phyloP scores from a whole-genome alignment of 2,113 vertebrate species.

The Sander vitreus region DNA sequence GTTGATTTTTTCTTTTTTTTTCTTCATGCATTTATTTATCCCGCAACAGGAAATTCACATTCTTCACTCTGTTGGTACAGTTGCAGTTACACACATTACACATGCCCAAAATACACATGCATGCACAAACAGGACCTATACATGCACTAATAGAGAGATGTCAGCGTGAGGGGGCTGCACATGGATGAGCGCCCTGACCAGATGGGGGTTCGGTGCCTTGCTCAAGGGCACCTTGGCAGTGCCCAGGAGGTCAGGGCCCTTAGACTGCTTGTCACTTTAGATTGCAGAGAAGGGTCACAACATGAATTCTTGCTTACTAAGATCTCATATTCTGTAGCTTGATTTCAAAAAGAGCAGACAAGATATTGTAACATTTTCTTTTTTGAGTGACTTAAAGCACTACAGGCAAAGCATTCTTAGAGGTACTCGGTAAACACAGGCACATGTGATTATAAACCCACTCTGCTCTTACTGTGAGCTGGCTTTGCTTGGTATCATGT shows the following conservation, averaged over 20 bases:
- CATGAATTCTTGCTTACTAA: conserved; percentile 20
- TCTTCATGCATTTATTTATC: no score
- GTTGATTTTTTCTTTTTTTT: no score
- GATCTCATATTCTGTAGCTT: conserved; percentile 1
- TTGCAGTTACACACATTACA: no score
- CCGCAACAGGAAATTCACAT: no score
- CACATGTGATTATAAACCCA: conserved; percentile 53
- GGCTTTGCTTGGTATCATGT: conserved; percentile 62
- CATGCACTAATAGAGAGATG: no score
- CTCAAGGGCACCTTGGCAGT: no score
- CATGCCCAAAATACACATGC: no score
- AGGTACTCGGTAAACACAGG: conserved; percentile 30
- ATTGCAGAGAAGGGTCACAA: conserved; percentile 20
- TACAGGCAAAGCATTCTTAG: conserved; percentile 29
- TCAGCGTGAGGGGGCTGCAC: no score
- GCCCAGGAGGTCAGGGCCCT: background rate
- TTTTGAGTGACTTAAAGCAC: conserved; percentile 6
- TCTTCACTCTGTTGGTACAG: no score
- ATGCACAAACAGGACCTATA: no score
- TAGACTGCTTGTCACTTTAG: conserved; percentile 32
- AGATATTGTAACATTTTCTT: background rate
- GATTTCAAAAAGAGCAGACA: conserved; percentile 12
- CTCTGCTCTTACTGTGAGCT: conserved; percentile 46
- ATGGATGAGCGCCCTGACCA: no score
- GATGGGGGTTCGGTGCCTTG: no score